These are phyloP conservation scores for Oncorhynchus masou DNA, from an alignment of 2,113 vertebrate genomes.

Conservation along the genomic window DNA sequence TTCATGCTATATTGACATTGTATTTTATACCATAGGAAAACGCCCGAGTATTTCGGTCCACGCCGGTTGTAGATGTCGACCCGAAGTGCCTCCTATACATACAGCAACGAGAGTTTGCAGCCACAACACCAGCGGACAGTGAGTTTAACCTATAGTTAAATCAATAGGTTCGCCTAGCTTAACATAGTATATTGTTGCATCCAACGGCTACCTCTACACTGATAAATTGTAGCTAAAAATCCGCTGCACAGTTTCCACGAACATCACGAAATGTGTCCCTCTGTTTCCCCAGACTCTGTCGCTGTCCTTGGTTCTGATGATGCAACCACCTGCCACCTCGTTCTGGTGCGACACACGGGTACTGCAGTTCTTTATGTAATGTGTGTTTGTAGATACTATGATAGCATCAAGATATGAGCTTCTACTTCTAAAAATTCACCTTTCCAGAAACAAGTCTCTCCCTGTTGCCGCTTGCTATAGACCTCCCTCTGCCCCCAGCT, in stretches of 20 bases:
- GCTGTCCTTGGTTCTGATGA: constrained; percentile 93
- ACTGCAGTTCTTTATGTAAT: constrained; percentile 59
- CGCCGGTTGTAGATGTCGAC: constrained; percentile 78
- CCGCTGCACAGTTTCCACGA: no score
- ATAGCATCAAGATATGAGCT: not conserved
- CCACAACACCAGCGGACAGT: constrained; percentile 90
- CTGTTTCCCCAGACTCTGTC: constrained; percentile 77
- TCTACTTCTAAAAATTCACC: not conserved
- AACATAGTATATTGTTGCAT: not conserved
- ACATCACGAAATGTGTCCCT: not conserved
- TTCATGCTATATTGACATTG: not conserved
- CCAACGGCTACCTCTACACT: not conserved
- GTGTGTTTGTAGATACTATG: not conserved
- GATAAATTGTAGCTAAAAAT: not conserved
- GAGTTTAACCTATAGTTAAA: constrained; percentile 36
- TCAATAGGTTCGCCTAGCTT: not conserved
- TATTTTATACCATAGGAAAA: constrained; percentile 76
- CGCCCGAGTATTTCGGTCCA: constrained; percentile 82
- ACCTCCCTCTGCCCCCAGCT: no score
- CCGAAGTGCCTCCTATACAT: constrained; percentile 89
- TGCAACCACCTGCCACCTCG: constrained; percentile 95
- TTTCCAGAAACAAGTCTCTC: no score
- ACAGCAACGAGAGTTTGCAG: constrained; percentile 93
- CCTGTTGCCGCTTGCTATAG: no score
- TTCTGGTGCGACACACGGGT: constrained; percentile 95